Base-by-base conservation (phyloP, 2,113 vertebrate genomes). In the Heptranchias perlo region DNA sequence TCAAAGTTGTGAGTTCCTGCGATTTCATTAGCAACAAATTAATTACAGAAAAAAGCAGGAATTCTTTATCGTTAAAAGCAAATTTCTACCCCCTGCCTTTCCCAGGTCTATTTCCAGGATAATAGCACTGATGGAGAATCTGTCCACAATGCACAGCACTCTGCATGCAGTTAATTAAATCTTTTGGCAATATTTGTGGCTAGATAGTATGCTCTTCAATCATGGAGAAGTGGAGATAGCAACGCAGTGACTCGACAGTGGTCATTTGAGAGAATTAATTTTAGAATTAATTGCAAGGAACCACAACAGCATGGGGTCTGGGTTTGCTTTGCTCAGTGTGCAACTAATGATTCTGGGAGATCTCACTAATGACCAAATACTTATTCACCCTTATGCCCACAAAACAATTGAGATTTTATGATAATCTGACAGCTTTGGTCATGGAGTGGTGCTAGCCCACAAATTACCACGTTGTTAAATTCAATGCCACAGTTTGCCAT, bases 31-130 rank as follows among this genome's bases (percentile, higher is more conserved):
- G 31, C 31, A n/a, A 54, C 31, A 92, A 61, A 16, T 92, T 92
- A 92, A 92, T 92, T 92, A 58, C 87, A 61, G 87, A 14, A 54
- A 92, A 92, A 92, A n/a, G 31, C 52, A 92, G 54, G 87, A 28
- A 92, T 92, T 92, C 54, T 61, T 92, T 31, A 92, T 61, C 35
- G 13, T 92, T 35, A 58, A 92, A n/a, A 49, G 49, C 25, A 89
- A 52, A 54, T 52, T 89, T 89, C 86, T 11, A 49, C 49, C 86
- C 86, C 86, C 86, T 92, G 31, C 87, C 31, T 61, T 18, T 14
- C 31, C 31, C 3, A 31, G 13, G 2, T 58, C 14, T 61, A 92
- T 58, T 92, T 92, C 54, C 87, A 92, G 14, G 4, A 61, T 92
- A 92, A 92, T 35, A 61, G 10, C 52, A 92, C 54, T 92, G 14